Evolutionary conservation across 2,113 vertebrate genomes (phyloP), one percentile per base, ranked within the genome.

Genomic region (Enhydra lutris): DNA sequence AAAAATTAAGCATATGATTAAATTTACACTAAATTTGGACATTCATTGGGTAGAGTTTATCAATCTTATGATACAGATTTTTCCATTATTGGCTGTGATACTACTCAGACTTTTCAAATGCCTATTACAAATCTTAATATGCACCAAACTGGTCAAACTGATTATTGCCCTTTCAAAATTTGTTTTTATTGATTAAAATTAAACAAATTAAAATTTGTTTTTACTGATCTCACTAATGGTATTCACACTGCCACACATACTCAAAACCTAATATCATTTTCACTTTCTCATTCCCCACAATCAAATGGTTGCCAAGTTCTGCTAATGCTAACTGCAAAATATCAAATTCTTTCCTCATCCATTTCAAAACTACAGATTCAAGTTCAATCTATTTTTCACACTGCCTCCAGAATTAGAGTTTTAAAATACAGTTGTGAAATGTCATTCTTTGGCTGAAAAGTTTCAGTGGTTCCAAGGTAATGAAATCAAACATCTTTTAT

Each of bases 231-330:
- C n/a, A 69, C 39, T 69, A 8, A 76, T 20, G n/a, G 29, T 81
- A 84, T 61, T 65, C 52, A 84, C 39, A 73, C 78, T 59, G 52
- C n/a, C 93, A 42, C 21, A n/a, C 12, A 85, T 18, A 29, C 34
- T 93, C 67, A 96, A 92, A 93, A 57, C 69, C 31, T 86, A 78
- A 24, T 59, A 45, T 55, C n/a, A 85, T 29, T 91, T 95, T 95
- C 71, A 81, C 29, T 82, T 78, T 80, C 34, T 74, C 20, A 55
- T 6, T 84, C 3, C 15, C 57, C 71, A 93, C 23, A 52, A 63
- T 34, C 59, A 90, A 81, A 39, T 45, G 9, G n/a, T 69, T 50
- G 69, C 47, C 65, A 95, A 26, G 39, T 81, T 34, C 31, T 93
- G 39, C 73, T 85, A 61, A 76, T 50, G 90, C 67, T 74, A 93